A percentile compares a stretch with the other conserved stretches of the same genome.
These are phyloP conservation scores for Amaurobius ferox DNA, from an alignment of 2,888 invertebrate species.

Conservation along the genomic window DNA sequence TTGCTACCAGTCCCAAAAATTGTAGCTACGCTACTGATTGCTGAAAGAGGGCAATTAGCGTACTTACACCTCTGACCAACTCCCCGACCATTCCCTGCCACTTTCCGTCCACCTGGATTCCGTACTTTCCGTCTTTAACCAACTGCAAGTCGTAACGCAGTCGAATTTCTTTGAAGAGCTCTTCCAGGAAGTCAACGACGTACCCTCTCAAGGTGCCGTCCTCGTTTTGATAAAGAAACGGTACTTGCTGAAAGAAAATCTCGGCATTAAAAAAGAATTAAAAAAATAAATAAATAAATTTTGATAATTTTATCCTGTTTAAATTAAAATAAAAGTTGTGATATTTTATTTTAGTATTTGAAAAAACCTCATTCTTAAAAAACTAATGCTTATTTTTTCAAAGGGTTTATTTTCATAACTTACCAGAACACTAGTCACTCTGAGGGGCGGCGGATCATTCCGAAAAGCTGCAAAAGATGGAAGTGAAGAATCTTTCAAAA, in stretches of 20 bases:
- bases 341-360: no score
- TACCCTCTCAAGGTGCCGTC: constrained; percentile 17
- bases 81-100: constrained; percentile 63
- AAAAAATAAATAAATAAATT: no score
- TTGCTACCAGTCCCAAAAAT: no score
- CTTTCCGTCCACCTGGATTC: background rate
- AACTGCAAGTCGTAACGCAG: constrained; percentile 3
- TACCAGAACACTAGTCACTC: constrained; percentile 36
- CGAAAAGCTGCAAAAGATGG: constrained; percentile 8
- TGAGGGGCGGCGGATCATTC: background rate
- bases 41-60: no score
- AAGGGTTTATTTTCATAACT: no score
- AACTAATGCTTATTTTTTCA: no score
- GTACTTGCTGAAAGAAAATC: background rate
- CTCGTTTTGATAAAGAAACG: constrained; percentile 4
- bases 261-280: no score
- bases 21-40: no score
- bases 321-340: no score
- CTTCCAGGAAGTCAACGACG: constrained; percentile 26
- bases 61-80: constrained; percentile 30
- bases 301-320: no score
- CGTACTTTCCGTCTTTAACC: constrained; percentile 32
- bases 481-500: background rate
- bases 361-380: no score
- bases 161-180: constrained; percentile 1